Percentiles rank a stretch among this genome's conserved stretches.
Conservation (phyloP, 2,113 vertebrate species). For the Myxocyprinus asiaticus region DNA sequence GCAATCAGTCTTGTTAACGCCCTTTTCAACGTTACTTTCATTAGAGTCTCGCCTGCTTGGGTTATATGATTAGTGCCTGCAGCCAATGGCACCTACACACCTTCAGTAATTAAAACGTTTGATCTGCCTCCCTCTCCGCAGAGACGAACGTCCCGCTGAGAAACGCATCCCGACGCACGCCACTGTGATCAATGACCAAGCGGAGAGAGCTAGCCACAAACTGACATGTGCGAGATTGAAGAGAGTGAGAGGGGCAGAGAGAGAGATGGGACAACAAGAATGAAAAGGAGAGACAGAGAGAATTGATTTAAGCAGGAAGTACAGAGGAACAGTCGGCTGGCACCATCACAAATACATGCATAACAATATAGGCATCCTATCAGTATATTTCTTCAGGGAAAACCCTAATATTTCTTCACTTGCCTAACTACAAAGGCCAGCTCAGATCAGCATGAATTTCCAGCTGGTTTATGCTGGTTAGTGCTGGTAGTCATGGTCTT, state of each 20-base stretch:
- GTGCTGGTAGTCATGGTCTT: no score
- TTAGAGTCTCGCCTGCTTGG: constrained; percentile 63
- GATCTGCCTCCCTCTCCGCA: constrained; percentile 67
- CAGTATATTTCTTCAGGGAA: no score
- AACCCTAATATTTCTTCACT: no score
- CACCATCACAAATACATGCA: no score
- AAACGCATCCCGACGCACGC: constrained; percentile 54
- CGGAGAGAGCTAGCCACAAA: constrained; percentile 55
- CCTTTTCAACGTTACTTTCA: neutral
- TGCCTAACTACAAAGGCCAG: no score
- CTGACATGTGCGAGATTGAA: constrained; percentile 72
- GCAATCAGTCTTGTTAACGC: constrained; percentile 24
- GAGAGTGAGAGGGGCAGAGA: neutral
- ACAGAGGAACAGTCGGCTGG: no score
- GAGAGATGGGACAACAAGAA: no score
- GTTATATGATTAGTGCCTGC: constrained; percentile 65
- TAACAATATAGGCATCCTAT: no score
- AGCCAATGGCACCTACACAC: constrained; percentile 70
- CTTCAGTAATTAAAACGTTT: constrained; percentile 77
- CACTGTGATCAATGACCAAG: constrained; percentile 73
- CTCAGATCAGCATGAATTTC: no score
- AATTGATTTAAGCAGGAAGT: no score
- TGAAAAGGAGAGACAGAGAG: no score
- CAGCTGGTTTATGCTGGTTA: no score
- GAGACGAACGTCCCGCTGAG: constrained; percentile 58